Conservation (phyloP, 1,140 invertebrate genomes). For the Brachionus calyciflorus region DNA sequence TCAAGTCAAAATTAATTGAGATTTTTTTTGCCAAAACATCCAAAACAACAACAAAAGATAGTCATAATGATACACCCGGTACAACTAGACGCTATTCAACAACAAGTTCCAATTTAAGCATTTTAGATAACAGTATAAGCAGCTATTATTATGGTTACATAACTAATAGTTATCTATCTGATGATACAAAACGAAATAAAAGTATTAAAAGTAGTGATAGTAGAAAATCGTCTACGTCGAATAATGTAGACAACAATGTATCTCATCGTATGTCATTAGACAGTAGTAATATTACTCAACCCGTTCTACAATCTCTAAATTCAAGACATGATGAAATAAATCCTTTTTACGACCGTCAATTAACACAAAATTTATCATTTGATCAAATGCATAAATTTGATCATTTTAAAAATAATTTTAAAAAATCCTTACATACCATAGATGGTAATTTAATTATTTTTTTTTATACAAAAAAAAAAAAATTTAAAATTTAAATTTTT, state of each 20-base stretch:
- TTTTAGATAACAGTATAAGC: slow-evolving; percentile 25
- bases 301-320: no score
- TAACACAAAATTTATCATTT: no score
- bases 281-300: no score
- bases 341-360: no score
- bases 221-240: no score
- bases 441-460: background rate
- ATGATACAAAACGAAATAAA: slow-evolving; percentile 4
- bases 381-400: background rate
- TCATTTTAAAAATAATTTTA: background rate
- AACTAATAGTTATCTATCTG: background rate
- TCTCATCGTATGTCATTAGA: no score
- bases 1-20: slow-evolving; percentile 6
- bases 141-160: slow-evolving; percentile 36
- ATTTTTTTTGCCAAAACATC: background rate
- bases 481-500: background rate
- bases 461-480: background rate
- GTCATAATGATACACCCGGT: background rate
- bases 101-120: background rate
- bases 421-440: background rate
- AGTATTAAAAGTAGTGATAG: background rate
- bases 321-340: no score
- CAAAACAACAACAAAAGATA: background rate
- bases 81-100: background rate
- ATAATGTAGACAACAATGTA: no score